Conservation (phyloP, 2,888 invertebrate genomes). For the Apotomis capreana region DNA sequence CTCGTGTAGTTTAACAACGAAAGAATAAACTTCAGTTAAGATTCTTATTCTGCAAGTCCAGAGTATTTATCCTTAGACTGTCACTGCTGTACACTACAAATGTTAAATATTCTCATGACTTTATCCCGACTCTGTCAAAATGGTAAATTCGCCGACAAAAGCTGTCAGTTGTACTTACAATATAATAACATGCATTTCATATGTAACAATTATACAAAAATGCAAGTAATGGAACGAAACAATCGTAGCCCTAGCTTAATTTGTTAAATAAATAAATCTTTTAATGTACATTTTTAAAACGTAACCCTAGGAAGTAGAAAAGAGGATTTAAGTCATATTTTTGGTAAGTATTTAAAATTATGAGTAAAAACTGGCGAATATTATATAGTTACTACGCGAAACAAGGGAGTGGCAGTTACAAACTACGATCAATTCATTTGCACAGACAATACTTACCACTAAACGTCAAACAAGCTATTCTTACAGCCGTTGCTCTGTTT, state of each 20-base stretch:
- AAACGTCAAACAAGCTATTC: constrained; percentile 59
- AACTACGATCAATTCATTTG: constrained; percentile 23
- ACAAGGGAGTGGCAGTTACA: constrained; percentile 24
- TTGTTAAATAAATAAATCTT: constrained; percentile 53
- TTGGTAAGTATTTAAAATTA: constrained; percentile 49
- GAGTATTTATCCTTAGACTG: neutral
- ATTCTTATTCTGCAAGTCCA: neutral
- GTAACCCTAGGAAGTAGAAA: constrained; percentile 76
- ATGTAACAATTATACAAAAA: constrained; percentile 80
- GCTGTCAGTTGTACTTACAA: constrained; percentile 37
- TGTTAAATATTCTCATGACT: constrained; percentile 1
- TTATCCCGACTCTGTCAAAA: constrained; percentile 29
- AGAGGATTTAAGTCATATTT: constrained; percentile 46
- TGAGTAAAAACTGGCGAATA: constrained; percentile 39
- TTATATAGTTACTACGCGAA: constrained; percentile 33
- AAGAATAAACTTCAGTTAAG: neutral
- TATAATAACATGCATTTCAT: constrained; percentile 66
- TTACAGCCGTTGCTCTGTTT: constrained; percentile 40
- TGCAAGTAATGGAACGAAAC: constrained; percentile 80
- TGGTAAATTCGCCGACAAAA: constrained; percentile 32
- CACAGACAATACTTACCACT: constrained; percentile 32
- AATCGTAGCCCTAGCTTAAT: constrained; percentile 53
- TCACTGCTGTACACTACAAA: neutral
- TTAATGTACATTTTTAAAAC: constrained; percentile 67
- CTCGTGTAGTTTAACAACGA: neutral